Evolutionary conservation across 2,888 invertebrate species (phyloP).

Genomic region (Polyommatus icarus): DNA sequence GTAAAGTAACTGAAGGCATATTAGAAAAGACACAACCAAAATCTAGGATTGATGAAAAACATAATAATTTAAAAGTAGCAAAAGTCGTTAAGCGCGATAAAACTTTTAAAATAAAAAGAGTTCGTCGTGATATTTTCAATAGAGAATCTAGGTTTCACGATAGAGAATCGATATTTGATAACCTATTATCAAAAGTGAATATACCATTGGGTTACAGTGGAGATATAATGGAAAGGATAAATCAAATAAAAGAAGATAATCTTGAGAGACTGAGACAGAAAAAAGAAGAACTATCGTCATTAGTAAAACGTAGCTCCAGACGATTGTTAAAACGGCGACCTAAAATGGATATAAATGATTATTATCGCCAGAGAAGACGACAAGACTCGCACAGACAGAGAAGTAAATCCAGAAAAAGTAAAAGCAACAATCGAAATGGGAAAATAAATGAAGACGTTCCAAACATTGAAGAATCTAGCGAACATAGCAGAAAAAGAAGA

Average conservation of each 20-base stretch:
- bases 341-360: not conserved
- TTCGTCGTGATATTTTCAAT: conserved; percentile 18
- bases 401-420: conserved; percentile 16
- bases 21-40: conserved; percentile 46
- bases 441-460: conserved; percentile 36
- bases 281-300: conserved; percentile 16
- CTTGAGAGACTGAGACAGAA: conserved; percentile 31
- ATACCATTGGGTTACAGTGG: not conserved
- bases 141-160: conserved; percentile 26
- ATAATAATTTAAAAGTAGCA: conserved; percentile 53
- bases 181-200: conserved; percentile 31
- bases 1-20: conserved; percentile 24
- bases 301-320: conserved; percentile 34
- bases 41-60: conserved; percentile 50
- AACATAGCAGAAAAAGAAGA: conserved; percentile 42
- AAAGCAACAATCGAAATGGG: conserved; percentile 24
- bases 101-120: conserved; percentile 9
- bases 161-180: conserved; percentile 30
- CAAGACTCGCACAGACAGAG: not conserved
- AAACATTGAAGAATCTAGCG: conserved; percentile 38
- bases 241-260: conserved; percentile 33
- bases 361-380: not conserved
- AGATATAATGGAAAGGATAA: conserved; percentile 14
- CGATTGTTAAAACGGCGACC: conserved; percentile 34
- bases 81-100: conserved; percentile 37